phyloP scores from a whole-genome alignment of 2,113 vertebrate genomes.

The Phoenicopterus ruber region DNA sequence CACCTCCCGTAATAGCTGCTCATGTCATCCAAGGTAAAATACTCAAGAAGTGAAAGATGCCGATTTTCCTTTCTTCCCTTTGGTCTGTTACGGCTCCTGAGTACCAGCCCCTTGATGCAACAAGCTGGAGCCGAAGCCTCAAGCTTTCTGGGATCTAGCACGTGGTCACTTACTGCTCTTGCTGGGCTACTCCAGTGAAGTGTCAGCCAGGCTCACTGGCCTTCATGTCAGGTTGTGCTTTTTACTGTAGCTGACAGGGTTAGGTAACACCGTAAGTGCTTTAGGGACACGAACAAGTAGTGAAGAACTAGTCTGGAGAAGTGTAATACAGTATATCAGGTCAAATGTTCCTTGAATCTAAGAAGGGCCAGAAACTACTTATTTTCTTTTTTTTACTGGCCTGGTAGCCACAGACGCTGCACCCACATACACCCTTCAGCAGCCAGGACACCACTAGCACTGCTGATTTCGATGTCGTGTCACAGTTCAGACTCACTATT shows the following conservation, averaged over 20 bases:
- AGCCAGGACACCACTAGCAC: background rate
- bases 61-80: background rate
- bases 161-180: background rate
- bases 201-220: background rate
- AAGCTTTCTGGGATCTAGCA: background rate
- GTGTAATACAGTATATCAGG: background rate
- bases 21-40: accelerated
- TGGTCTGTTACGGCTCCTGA: background rate
- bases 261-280: background rate
- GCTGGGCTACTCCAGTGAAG: background rate
- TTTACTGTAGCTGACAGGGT: background rate
- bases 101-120: background rate
- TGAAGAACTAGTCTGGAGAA: background rate
- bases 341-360: background rate
- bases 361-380: background rate
- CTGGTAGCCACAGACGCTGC: background rate
- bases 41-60: background rate
- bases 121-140: background rate
- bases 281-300: background rate
- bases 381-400: background rate
- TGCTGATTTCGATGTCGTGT: background rate
- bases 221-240: background rate
- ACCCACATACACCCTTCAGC: background rate
- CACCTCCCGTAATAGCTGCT: background rate
- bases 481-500: background rate